Conservation (phyloP, 1,140 invertebrate species). For the Marisa cornuarietis region DNA sequence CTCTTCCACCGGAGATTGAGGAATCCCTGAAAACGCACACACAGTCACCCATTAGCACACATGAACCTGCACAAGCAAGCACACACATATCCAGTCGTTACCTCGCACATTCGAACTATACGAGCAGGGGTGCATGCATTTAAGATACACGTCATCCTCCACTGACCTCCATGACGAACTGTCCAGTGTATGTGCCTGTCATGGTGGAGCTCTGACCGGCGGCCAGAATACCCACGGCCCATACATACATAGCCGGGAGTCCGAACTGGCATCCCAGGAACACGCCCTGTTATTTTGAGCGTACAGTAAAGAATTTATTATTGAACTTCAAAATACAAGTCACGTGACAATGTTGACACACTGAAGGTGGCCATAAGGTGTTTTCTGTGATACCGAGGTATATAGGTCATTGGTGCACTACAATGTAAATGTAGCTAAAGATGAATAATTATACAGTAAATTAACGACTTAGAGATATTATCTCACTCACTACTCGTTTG, state of each 20-base stretch:
- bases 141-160: not conserved
- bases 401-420: no score
- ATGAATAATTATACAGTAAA: no score
- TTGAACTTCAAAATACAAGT: no score
- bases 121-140: no score
- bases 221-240: constrained; percentile 89
- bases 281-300: constrained; percentile 71
- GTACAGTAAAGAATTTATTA: not conserved
- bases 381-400: no score
- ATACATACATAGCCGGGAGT: constrained; percentile 83
- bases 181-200: constrained; percentile 70
- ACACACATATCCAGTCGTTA: not conserved
- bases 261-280: constrained; percentile 88
- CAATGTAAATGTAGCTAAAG: no score
- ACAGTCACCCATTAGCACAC: not conserved
- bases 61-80: not conserved
- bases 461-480: no score
- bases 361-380: no score
- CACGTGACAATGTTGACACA: no score
- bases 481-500: no score
- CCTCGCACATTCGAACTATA: no score
- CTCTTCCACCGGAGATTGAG: constrained; percentile 86
- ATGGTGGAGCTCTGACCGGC: constrained; percentile 89
- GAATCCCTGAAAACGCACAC: constrained; percentile 74
- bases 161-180: constrained; percentile 72